Percentiles rank a stretch among this genome's conserved stretches.
phyloP scores from a whole-genome alignment of 2,888 invertebrate genomes.

The Euphydryas editha region DNA sequence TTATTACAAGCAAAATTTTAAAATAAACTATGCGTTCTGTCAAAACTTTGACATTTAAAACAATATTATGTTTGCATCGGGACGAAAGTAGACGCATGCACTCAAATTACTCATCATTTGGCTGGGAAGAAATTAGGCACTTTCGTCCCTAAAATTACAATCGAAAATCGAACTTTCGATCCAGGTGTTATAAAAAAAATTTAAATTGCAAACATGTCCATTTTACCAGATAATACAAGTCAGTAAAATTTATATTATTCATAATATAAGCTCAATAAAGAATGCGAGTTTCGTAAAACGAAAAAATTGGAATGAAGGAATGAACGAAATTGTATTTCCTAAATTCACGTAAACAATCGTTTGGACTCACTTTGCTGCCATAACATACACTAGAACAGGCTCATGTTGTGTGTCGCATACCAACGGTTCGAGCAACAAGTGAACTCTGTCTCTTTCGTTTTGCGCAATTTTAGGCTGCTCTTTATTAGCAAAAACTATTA shows the following conservation, averaged over 20 bases:
- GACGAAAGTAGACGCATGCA: no score
- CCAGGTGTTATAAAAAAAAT: no score
- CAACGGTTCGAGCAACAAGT: constrained; percentile 65
- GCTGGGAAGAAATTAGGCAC: no score
- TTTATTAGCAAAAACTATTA: constrained; percentile 19
- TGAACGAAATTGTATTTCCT: constrained; percentile 31
- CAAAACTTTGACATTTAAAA: no score
- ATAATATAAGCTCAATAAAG: not conserved
- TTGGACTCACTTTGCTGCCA: constrained; percentile 45
- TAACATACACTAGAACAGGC: constrained; percentile 50
- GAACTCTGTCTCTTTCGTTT: constrained; percentile 51
- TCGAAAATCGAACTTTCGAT: no score
- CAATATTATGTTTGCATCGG: no score
- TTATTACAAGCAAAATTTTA: no score
- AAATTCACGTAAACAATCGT: constrained; percentile 37
- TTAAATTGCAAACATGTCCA: no score
- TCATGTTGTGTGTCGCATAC: constrained; percentile 59
- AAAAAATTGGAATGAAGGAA: constrained; percentile 9
- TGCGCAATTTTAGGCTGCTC: constrained; percentile 23
- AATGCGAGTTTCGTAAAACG: not conserved
- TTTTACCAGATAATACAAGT: no score
- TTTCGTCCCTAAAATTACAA: no score
- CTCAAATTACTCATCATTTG: no score
- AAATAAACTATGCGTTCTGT: no score
- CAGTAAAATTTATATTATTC: not conserved